Conservation (phyloP, 2,113 vertebrate species). For the Symphodus melops region DNA sequence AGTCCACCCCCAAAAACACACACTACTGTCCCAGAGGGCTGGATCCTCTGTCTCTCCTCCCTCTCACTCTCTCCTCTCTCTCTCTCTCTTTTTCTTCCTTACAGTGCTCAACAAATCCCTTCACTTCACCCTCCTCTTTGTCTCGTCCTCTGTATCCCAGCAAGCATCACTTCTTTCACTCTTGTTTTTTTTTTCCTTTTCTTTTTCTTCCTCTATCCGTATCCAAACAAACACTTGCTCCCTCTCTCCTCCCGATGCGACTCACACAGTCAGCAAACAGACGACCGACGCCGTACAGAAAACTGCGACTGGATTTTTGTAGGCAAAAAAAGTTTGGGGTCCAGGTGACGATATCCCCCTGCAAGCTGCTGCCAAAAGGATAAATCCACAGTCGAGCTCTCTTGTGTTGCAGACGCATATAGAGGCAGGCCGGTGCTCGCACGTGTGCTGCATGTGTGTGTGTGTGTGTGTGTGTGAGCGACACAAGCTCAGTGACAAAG, state of each 20-base stretch:
- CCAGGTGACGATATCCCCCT: constrained; percentile 33
- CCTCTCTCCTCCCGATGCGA: constrained; percentile 31
- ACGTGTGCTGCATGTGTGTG: constrained; percentile 51
- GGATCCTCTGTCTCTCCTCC: constrained; percentile 67
- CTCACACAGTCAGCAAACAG: constrained; percentile 31
- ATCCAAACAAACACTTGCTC: constrained; percentile 13
- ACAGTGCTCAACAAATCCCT: constrained; percentile 45
- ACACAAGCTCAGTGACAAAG: constrained; percentile 61
- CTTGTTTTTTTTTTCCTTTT: constrained; percentile 9
- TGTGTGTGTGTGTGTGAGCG: constrained; percentile 20
- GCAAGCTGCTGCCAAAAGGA: neutral
- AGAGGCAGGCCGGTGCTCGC: constrained; percentile 15
- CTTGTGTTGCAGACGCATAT: neutral
- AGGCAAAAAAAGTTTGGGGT: neutral
- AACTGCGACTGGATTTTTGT: neutral
- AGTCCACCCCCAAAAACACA: constrained; percentile 73
- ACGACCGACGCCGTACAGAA: constrained; percentile 9
- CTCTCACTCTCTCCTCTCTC: constrained; percentile 54
- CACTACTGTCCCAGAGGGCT: constrained; percentile 65
- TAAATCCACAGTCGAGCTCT: constrained; percentile 21
- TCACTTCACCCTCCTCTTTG: constrained; percentile 46
- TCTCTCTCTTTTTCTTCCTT: constrained; percentile 25
- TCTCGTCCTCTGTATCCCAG: constrained; percentile 14
- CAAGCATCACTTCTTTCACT: neutral
- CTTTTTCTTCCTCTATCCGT: constrained; percentile 7